Conservation (phyloP, 2,797 vertebrate genomes). For the Sphenopsis melanotis region DNA sequence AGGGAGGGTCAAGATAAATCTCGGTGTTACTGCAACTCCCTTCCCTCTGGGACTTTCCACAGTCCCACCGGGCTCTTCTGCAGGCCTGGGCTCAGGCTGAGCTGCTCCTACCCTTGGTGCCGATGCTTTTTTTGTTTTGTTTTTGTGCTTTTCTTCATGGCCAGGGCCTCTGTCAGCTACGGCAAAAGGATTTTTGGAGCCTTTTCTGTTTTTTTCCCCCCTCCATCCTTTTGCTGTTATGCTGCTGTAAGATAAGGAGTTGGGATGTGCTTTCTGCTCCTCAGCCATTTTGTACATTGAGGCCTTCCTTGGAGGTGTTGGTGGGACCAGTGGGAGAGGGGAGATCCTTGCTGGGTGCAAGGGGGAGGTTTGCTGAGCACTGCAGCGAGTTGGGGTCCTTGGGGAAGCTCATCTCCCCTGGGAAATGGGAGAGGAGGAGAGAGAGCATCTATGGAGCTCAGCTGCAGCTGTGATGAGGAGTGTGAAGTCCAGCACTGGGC, state of each 20-base stretch:
- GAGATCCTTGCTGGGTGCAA: background rate
- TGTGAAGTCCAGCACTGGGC: background rate
- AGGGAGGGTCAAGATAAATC: slow-evolving; percentile 21
- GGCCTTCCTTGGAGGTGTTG: background rate
- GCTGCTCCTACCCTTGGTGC: background rate
- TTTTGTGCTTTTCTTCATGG: background rate
- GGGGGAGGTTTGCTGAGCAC: fast-evolving
- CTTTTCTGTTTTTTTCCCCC: fast-evolving
- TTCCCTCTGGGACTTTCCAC: slow-evolving; percentile 46
- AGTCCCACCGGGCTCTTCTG: background rate
- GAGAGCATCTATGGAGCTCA: background rate
- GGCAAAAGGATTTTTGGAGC: background rate
- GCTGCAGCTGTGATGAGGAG: fast-evolving
- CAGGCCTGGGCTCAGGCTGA: background rate
- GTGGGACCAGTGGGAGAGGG: fast-evolving
- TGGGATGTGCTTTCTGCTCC: background rate
- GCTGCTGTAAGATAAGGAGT: background rate
- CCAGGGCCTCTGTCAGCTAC: background rate
- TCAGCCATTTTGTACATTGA: slow-evolving; percentile 57
- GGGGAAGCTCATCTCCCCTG: fast-evolving
- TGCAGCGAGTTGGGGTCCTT: background rate
- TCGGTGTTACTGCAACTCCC: slow-evolving; percentile 49
- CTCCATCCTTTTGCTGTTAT: background rate
- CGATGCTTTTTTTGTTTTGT: fast-evolving
- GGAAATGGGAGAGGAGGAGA: background rate